A percentile compares a stretch with the other conserved stretches of the same genome.
Evolutionary conservation across 2,888 invertebrate species (phyloP).

Genomic region (Diaprepes abbreviatus): DNA sequence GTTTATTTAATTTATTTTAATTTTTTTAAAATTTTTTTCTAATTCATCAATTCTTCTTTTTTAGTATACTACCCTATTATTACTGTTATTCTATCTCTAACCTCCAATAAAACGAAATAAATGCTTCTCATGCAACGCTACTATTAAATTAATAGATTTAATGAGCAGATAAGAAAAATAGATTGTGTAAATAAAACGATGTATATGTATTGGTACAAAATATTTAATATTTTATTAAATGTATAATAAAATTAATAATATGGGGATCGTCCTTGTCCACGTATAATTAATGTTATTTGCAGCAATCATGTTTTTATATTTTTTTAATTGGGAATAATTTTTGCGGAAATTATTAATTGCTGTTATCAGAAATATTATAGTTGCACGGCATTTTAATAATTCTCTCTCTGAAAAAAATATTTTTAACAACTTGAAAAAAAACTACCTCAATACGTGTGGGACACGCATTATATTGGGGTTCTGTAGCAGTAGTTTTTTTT

Average conservation of each 20-base stretch:
- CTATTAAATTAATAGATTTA: constrained; percentile 12
- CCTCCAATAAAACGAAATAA: constrained; percentile 14
- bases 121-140: background rate
- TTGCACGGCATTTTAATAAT: too few relatives aligned
- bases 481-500: too few relatives aligned
- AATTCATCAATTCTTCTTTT: too few relatives aligned
- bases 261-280: constrained; percentile 15
- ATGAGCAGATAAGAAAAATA: constrained; percentile 17
- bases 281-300: constrained; percentile 19
- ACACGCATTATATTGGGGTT: too few relatives aligned
- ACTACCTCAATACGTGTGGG: too few relatives aligned
- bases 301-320: constrained; percentile 3
- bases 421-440: too few relatives aligned
- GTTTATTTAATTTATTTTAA: too few relatives aligned
- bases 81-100: background rate
- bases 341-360: constrained; percentile 10
- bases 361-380: constrained; percentile 5
- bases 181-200: constrained; percentile 20
- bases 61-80: too few relatives aligned
- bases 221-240: constrained; percentile 20
- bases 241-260: constrained; percentile 17
- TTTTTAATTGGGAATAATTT: constrained; percentile 15
- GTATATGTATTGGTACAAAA: constrained; percentile 15
- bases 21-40: too few relatives aligned
- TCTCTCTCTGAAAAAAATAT: too few relatives aligned